phyloP scores from a whole-genome alignment of 1,140 invertebrate species.

The Hyles euphorbiae region DNA sequence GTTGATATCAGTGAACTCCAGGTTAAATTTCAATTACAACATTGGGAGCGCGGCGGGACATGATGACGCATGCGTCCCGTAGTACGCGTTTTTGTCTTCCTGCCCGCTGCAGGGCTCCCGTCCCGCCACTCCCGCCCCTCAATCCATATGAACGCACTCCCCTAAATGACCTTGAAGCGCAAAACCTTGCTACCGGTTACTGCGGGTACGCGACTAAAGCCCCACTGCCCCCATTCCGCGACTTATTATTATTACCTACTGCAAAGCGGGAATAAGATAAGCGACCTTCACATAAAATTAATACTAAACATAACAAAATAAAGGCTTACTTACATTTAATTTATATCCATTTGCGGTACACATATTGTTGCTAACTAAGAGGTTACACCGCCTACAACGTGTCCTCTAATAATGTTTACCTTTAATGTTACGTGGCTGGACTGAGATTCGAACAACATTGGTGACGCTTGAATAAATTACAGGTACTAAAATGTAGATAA shows the following conservation, averaged over 20 bases:
- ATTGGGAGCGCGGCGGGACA: neutral
- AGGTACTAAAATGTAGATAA: constrained; percentile 2
- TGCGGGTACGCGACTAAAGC: neutral
- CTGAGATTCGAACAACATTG: constrained; percentile 1
- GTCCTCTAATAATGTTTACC: constrained; percentile 2
- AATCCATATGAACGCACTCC: constrained; percentile 28
- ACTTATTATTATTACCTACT: no score
- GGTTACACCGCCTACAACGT: neutral
- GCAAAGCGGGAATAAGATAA: neutral
- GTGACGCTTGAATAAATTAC: neutral
- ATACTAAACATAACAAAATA: neutral
- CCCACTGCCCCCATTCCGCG: no score
- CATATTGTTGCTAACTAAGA: neutral
- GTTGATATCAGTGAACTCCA: no score
- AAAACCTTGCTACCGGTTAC: constrained; percentile 17
- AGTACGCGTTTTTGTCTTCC: constrained; percentile 18
- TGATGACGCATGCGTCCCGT: constrained; percentile 36
- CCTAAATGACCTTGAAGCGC: constrained; percentile 45
- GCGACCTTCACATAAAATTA: constrained; percentile 6
- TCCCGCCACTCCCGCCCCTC: constrained; percentile 28
- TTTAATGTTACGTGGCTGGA: neutral
- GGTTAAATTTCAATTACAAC: no score
- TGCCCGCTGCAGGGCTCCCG: constrained; percentile 25
- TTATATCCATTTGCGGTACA: neutral
- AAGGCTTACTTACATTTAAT: no score